These are phyloP conservation scores for Hylia prasina DNA, from an alignment of 2,113 vertebrate species.

Conservation along the genomic window DNA sequence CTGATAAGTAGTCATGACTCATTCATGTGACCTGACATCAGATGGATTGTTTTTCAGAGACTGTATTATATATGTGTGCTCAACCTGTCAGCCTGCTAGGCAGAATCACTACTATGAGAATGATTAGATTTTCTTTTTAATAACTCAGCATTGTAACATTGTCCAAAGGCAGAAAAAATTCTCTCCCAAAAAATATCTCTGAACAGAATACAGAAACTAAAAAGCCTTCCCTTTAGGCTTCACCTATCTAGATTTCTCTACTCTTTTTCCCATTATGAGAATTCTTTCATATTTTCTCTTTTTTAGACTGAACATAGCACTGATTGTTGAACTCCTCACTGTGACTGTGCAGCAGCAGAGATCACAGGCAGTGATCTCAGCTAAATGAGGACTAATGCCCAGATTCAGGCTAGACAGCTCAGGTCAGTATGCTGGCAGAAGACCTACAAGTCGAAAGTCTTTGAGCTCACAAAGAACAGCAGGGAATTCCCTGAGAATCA, in stretches of 20 bases:
- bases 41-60: background rate
- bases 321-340: background rate
- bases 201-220: background rate
- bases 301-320: background rate
- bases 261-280: background rate
- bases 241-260: background rate
- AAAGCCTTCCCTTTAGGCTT: background rate
- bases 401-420: background rate
- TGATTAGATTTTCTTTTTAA: background rate
- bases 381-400: background rate
- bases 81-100: background rate
- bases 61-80: background rate
- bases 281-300: background rate
- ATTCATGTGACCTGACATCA: background rate
- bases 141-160: background rate
- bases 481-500: background rate
- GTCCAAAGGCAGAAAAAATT: background rate
- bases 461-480: background rate
- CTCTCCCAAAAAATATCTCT: background rate
- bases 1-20: constrained; percentile 6
- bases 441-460: background rate
- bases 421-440: background rate
- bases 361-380: background rate
- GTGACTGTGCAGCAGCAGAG: background rate
- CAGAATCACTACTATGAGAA: constrained; percentile 4